Evolutionary conservation across 2,113 vertebrate genomes (phyloP), one percentile per base, ranked within the genome.

Genomic region (Lagopus leucura): DNA sequence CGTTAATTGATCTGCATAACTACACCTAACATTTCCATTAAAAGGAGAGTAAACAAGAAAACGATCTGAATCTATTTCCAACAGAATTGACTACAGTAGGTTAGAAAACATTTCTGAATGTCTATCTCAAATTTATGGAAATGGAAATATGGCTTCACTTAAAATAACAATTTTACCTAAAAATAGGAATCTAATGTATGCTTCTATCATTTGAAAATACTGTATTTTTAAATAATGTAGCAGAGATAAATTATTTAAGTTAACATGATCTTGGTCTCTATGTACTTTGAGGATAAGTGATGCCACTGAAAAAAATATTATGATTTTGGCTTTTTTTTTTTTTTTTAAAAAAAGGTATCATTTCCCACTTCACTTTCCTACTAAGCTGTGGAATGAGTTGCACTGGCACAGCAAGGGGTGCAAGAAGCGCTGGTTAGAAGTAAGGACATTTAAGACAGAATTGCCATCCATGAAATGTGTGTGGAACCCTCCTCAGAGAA

Each of bases 1-100:
- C 32, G 47, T 86, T 82, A 77, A 89, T 82, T 89, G 63, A 79
- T 75, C 63, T 38, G 3, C 25, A 10, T 70, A 93, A 92, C 73
- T 73, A 58, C 48, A 42, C 40, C 38, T 30, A 85, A 65, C 17
- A 50, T 82, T 82, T 89, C 20, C 77, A 60, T 92, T 91, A 86
- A 88, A 82, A 28, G 22, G 25, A 70, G 55, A 76, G 66, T 71
- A 88, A 27, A 52, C 15, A 52, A 65, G 63, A 73, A 88, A 93
- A 78, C 74, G 1, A 86, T 66, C 32, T 60, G 52, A 80, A 60
- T 8, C 6, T 67, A 22, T 74, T 93, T 88, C 78, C 50, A 45
- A 65, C 69, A 54, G 22, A 66, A 32, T 86, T 81, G 8, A 30
- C 30, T 90, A 78, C 48, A 66, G 70, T 84, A 27, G 22, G 24